Percentiles rank a stretch among this genome's conserved stretches.
These are phyloP conservation scores for Drosophila pachea DNA, from an alignment of 1,140 invertebrate species.

Conservation along the genomic window DNA sequence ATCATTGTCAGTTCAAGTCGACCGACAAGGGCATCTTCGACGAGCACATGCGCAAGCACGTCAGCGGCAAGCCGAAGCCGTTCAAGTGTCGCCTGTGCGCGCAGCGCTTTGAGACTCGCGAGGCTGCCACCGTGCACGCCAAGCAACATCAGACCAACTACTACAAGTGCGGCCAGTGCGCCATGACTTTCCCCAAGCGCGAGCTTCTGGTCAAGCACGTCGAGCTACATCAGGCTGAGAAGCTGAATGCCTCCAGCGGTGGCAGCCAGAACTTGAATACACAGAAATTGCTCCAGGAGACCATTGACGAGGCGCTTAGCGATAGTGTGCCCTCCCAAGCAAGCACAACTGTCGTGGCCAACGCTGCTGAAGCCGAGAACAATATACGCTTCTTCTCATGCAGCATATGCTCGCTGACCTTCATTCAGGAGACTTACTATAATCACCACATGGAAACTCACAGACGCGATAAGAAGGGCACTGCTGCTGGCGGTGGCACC, in stretches of 20 bases:
- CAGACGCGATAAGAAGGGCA: constrained; percentile 65
- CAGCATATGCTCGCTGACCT: constrained; percentile 78
- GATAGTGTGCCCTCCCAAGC: constrained; percentile 55
- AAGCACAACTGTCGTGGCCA: constrained; percentile 48
- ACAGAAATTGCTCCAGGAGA: constrained; percentile 77
- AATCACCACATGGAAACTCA: constrained; percentile 79
- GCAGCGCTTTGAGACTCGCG: constrained; percentile 75
- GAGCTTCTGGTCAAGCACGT: constrained; percentile 76
- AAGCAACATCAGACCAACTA: constrained; percentile 77
- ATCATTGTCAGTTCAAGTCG: constrained; percentile 76
- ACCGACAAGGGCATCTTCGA: constrained; percentile 72
- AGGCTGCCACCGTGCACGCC: constrained; percentile 75
- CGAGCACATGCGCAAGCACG: constrained; percentile 76
- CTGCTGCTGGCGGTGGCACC: constrained; percentile 29
- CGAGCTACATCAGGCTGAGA: constrained; percentile 66
- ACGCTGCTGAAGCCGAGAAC: constrained; percentile 53
- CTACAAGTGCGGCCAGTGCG: constrained; percentile 78
- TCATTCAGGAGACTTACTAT: constrained; percentile 78
- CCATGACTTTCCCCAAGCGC: constrained; percentile 75
- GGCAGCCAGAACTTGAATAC: constrained; percentile 65
- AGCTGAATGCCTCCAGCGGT: constrained; percentile 21
- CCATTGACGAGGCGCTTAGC: constrained; percentile 77
- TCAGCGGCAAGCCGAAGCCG: constrained; percentile 70
- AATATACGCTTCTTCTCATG: constrained; percentile 78
- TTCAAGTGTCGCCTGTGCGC: constrained; percentile 78